Percentiles rank a stretch among this genome's conserved stretches.
phyloP scores from a whole-genome alignment of 2,888 invertebrate genomes.

The Elegia similella region DNA sequence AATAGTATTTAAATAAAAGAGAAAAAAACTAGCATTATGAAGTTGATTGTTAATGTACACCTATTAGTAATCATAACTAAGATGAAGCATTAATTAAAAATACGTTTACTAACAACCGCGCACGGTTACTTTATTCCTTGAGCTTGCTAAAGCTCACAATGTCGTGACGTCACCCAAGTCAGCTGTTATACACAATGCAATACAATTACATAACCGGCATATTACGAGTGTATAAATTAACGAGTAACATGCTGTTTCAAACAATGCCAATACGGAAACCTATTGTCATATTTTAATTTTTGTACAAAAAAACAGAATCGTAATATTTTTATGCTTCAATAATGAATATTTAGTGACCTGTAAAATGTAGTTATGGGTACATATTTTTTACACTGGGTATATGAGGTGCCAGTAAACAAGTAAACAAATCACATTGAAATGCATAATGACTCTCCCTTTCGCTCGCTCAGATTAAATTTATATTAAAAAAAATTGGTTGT shows the following conservation, averaged over 20 bases:
- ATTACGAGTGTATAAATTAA: slow-evolving; percentile 1
- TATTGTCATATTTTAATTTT: slow-evolving; percentile 1
- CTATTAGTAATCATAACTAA: too few relatives aligned
- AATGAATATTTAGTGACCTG: too few relatives aligned
- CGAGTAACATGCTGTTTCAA: background rate
- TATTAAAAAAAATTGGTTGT: too few relatives aligned
- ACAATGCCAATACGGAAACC: background rate
- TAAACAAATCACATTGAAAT: background rate
- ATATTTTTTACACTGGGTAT: background rate
- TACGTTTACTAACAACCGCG: too few relatives aligned
- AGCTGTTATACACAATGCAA: background rate
- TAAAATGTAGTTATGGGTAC: too few relatives aligned
- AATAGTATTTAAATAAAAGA: too few relatives aligned
- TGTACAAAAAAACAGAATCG: background rate
- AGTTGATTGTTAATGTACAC: too few relatives aligned
- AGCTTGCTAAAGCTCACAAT: slow-evolving; percentile 4
- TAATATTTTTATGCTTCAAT: too few relatives aligned
- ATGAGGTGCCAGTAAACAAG: background rate
- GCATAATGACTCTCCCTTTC: too few relatives aligned
- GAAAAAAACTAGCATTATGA: too few relatives aligned
- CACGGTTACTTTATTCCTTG: background rate
- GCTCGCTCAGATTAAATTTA: too few relatives aligned
- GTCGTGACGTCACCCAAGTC: background rate
- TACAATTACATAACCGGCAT: background rate
- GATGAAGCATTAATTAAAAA: too few relatives aligned